Percentiles rank a stretch among this genome's conserved stretches.
Evolutionary conservation across 1,140 invertebrate genomes (phyloP).

Genomic region (Caenorhabditis inopinata): DNA sequence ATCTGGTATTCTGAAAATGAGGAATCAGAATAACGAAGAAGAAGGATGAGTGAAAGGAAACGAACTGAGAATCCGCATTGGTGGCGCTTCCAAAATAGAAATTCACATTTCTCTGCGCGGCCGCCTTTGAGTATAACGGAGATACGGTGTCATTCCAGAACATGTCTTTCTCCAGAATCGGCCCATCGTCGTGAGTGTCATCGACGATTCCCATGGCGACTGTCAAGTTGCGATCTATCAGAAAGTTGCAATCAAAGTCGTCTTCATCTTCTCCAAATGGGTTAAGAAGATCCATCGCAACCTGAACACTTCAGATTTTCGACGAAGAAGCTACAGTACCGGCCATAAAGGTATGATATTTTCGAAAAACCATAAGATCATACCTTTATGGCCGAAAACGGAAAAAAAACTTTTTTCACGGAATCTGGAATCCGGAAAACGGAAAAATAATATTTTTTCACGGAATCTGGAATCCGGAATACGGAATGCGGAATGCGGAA

Average conservation of each 20-base stretch:
- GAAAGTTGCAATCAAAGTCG: constrained; percentile 53
- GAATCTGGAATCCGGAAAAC: too few species aligned
- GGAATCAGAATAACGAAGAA: background rate
- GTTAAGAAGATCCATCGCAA: constrained; percentile 53
- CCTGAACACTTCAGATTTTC: constrained; percentile 16
- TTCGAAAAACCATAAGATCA: too few species aligned
- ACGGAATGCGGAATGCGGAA: too few species aligned
- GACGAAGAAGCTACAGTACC: too few species aligned
- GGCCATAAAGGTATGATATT: too few species aligned
- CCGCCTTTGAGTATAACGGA: background rate
- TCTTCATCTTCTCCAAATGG: constrained; percentile 57
- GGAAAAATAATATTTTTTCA: too few species aligned
- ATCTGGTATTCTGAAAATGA: constrained; percentile 29
- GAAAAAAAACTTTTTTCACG: too few species aligned
- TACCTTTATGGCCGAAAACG: too few species aligned
- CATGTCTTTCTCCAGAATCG: constrained; percentile 22
- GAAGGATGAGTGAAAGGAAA: background rate
- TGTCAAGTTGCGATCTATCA: constrained; percentile 71
- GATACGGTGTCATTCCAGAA: constrained; percentile 38
- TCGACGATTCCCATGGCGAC: constrained; percentile 37
- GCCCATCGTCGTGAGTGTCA: constrained; percentile 30
- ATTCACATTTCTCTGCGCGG: constrained; percentile 36
- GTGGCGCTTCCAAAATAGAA: constrained; percentile 37
- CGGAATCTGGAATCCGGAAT: too few species aligned
- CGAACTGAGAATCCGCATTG: background rate